Percentiles rank a stretch among this genome's conserved stretches.
phyloP scores from a whole-genome alignment of 2,888 invertebrate species.

The Geophilus truncorum region DNA sequence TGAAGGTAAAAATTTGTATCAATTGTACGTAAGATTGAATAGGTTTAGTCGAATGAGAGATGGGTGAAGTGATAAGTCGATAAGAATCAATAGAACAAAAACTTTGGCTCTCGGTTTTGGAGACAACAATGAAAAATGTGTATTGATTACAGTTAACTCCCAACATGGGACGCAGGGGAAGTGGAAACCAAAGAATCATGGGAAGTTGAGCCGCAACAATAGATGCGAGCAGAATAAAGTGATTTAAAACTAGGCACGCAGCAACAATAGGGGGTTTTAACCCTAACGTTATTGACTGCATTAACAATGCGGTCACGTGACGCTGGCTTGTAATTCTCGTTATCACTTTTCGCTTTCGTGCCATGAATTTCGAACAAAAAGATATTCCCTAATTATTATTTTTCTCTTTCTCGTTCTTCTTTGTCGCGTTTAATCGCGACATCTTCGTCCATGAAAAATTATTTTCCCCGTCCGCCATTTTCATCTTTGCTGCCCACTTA shows the following conservation, averaged over 20 bases:
- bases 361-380: not conserved
- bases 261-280: not conserved
- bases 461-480: conserved; percentile 10
- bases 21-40: not conserved
- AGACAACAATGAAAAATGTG: not conserved
- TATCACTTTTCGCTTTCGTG: not conserved
- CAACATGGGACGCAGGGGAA: not conserved
- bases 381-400: not conserved
- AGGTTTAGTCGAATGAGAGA: not conserved
- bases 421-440: not conserved
- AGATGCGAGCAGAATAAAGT: not conserved
- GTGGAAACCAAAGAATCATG: not conserved
- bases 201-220: not conserved
- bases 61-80: not conserved
- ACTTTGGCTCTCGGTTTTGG: not conserved
- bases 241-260: not conserved
- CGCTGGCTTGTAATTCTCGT: not conserved
- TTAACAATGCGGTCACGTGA: not conserved
- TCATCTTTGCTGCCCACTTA: conserved; percentile 4
- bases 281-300: not conserved
- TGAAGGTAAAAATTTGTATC: too few species aligned
- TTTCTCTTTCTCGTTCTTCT: not conserved
- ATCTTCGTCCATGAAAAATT: conserved; percentile 2
- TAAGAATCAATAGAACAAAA: not conserved
- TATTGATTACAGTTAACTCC: not conserved